Evolutionary conservation across 2,113 vertebrate species (phyloP).

Genomic region (Chionodraco myersi): DNA sequence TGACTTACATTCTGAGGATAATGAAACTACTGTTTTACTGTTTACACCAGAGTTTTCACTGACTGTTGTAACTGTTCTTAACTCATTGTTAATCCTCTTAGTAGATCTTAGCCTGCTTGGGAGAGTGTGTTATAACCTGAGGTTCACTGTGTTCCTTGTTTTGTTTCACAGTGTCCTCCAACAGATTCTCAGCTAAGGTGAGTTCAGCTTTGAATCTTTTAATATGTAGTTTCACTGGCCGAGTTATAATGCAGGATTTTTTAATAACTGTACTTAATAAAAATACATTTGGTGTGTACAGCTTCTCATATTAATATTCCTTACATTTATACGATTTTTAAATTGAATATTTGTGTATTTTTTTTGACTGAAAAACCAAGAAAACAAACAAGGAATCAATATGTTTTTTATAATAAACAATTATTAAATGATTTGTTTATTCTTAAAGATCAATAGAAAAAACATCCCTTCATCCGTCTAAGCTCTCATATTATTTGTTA

Average conservation of each 20-base stretch:
- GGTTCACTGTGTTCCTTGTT: slow-evolving; percentile 46
- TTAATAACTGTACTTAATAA: not conserved
- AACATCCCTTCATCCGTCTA: not conserved
- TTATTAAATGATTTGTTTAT: not conserved
- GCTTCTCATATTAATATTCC: not conserved
- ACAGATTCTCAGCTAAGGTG: slow-evolving; percentile 97
- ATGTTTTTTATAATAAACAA: not conserved
- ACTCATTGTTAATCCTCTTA: slow-evolving; percentile 68
- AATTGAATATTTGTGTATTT: too few relatives aligned
- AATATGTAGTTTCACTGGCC: not conserved
- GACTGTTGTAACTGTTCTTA: slow-evolving; percentile 14
- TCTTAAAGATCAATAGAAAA: not conserved
- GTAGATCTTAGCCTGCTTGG: slow-evolving; percentile 55
- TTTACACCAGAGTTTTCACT: slow-evolving; percentile 25
- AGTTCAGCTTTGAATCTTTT: slow-evolving; percentile 59
- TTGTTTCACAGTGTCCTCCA: slow-evolving; percentile 91
- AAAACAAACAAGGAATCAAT: not conserved
- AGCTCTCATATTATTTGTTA: not conserved
- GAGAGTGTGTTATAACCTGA: slow-evolving; percentile 26
- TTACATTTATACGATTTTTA: not conserved
- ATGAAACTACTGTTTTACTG: slow-evolving; percentile 18
- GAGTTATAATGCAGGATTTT: not conserved
- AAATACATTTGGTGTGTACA: not conserved
- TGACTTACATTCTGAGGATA: not conserved
- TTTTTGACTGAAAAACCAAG: too few relatives aligned